Conservation (phyloP, 2,888 invertebrate species). For the Limnephilus marmoratus region DNA sequence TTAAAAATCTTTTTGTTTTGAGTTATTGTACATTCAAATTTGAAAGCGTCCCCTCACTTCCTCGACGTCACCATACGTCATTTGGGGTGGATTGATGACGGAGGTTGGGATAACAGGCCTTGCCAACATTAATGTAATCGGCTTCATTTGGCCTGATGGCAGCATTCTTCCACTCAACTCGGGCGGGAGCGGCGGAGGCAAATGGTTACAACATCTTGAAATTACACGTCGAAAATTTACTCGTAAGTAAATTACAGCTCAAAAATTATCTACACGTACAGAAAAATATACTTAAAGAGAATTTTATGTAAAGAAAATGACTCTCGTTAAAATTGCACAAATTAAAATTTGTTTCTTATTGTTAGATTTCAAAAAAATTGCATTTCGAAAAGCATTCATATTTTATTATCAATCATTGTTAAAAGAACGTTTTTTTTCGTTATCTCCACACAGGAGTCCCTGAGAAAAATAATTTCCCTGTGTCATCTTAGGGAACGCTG, state of each 20-base stretch:
- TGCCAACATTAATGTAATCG: conserved; percentile 53
- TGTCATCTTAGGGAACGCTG: too few relatives aligned
- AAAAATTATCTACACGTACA: not conserved
- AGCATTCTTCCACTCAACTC: conserved; percentile 30
- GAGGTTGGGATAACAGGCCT: conserved; percentile 14
- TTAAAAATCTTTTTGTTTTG: conserved; percentile 14
- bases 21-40: conserved; percentile 18
- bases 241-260: not conserved
- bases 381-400: too few relatives aligned
- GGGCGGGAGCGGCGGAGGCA: not conserved
- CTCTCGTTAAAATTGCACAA: too few relatives aligned
- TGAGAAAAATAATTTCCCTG: too few relatives aligned
- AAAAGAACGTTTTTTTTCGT: too few relatives aligned
- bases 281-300: not conserved
- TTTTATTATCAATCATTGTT: too few relatives aligned
- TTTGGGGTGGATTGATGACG: conserved; percentile 34
- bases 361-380: too few relatives aligned
- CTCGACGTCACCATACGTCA: conserved; percentile 17
- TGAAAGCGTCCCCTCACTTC: conserved; percentile 13
- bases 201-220: not conserved
- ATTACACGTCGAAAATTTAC: not conserved
- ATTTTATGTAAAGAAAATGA: not conserved
- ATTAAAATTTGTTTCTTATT: too few relatives aligned
- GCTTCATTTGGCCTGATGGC: conserved; percentile 50
- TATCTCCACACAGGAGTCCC: too few relatives aligned